Evolutionary conservation across 2,888 invertebrate species (phyloP).

Genomic region (Oscheius sp.): DNA sequence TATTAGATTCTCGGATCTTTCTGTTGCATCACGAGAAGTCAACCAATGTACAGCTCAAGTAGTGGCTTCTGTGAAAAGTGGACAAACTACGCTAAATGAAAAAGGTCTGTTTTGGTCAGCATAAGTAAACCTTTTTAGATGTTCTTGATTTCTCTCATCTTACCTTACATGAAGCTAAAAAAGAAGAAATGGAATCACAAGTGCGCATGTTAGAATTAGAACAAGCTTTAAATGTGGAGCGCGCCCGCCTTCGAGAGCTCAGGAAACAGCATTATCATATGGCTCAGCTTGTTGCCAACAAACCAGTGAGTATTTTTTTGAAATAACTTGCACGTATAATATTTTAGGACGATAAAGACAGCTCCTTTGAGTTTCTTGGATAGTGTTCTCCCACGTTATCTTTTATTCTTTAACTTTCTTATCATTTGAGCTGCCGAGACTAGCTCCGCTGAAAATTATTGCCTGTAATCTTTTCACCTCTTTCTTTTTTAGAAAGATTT

Average conservation of each 20-base stretch:
- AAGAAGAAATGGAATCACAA: slow-evolving; percentile 96
- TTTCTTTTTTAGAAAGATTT: slow-evolving; percentile 4
- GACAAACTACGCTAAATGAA: slow-evolving; percentile 87
- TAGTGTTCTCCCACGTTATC: background rate
- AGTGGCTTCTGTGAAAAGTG: slow-evolving; percentile 92
- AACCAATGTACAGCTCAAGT: slow-evolving; percentile 90
- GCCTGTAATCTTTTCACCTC: background rate
- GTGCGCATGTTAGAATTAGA: slow-evolving; percentile 89
- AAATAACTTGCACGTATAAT: background rate
- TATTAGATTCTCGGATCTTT: slow-evolving; percentile 82
- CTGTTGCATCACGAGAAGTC: slow-evolving; percentile 87
- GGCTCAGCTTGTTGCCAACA: slow-evolving; percentile 65
- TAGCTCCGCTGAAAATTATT: slow-evolving; percentile 1
- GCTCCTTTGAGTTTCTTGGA: slow-evolving; percentile 32
- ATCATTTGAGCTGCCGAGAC: slow-evolving; percentile 17
- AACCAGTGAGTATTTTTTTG: slow-evolving; percentile 1
- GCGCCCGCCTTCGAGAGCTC: slow-evolving; percentile 86
- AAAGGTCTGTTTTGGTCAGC: slow-evolving; percentile 78
- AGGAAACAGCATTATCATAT: slow-evolving; percentile 89
- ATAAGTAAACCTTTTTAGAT: slow-evolving; percentile 77
- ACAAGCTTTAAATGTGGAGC: slow-evolving; percentile 87
- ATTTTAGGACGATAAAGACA: slow-evolving; percentile 34
- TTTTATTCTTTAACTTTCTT: slow-evolving; percentile 17
- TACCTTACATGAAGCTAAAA: slow-evolving; percentile 91
- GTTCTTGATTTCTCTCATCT: slow-evolving; percentile 89